Evolutionary conservation across 2,797 vertebrate genomes (phyloP).

Genomic region (Calcarius lapponicus): DNA sequence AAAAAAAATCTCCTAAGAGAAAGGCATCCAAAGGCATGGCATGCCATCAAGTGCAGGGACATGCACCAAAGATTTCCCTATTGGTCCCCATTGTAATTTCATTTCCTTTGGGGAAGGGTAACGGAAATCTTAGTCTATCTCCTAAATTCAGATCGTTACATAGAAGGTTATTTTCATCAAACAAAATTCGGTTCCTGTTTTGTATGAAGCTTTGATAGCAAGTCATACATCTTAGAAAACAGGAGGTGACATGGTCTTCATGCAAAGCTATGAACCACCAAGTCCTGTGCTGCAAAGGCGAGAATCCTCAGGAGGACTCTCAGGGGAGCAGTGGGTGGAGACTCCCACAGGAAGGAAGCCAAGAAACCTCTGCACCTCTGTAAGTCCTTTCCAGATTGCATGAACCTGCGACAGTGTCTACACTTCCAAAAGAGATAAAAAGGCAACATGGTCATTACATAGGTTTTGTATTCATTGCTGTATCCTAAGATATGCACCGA

Average conservation of each 20-base stretch:
- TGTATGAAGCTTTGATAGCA: not conserved
- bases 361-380: not conserved
- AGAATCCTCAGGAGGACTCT: no score
- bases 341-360: not conserved
- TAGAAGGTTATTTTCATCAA: slow-evolving; percentile 98
- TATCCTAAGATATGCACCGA: not conserved
- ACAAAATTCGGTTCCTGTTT: no score
- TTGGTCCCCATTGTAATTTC: no score
- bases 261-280: no score
- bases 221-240: not conserved
- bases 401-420: not conserved
- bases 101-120: no score
- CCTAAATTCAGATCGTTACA: slow-evolving; percentile 91
- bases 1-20: no score
- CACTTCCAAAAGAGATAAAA: not conserved
- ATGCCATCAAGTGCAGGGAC: no score
- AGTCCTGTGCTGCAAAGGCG: no score
- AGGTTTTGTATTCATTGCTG: not conserved
- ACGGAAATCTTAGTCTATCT: no score
- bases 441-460: not conserved
- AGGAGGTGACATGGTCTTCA: no score
- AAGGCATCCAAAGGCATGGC: no score
- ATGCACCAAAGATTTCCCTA: no score
- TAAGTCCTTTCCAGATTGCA: not conserved
- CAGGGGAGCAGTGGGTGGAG: not conserved